Base-by-base conservation (phyloP, 2,797 vertebrate species). In the Mus caroli region DNA sequence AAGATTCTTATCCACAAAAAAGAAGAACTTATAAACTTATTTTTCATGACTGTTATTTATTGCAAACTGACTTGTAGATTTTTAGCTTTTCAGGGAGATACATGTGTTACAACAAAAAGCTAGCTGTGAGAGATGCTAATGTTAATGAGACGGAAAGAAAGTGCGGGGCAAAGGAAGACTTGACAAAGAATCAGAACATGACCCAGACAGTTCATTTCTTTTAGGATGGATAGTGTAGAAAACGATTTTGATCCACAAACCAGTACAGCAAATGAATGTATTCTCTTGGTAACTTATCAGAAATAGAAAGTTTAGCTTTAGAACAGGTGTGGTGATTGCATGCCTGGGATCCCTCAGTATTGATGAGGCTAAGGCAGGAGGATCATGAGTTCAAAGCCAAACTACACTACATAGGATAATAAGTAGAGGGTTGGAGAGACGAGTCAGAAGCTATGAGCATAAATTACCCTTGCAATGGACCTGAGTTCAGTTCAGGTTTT, bases 201-300 rank as follows among this genome's bases (percentile, higher is more conserved):
- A 6, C 37, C 46, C 15, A 2, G 26, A 46, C 28, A 31, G 56
- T 37, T 73, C 1, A 62, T 96, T 94, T 77, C 90, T 97, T 96
- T 94, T 71, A 94, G 97, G 94, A 31, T 19, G 3, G 52, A 96
- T 64, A 76, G 15, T 86, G 80, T 97, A 97, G 88, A 95, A 97
- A 97, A 94, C 9, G 20, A 31, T 95, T 94, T 58, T 89, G 78
- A 97, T 54, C 76, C 94, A 67, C 43, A 88, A n/a, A 79, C 83
- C 79, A 43, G 14, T 50, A 0, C 9, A 26, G 78, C 88, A 84
- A 43, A 17, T 92, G 95, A 93, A 92, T 96, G 83, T 96, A 98
- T 54, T 71, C 46, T 94, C 52, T 90, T 88, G 60, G 85, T 93
- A 20, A 56, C 95, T 40, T 95, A 34, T 15, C 97, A 97, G 95